phyloP scores from a whole-genome alignment of 2,797 vertebrate genomes.

The Hippoglossus hippoglossus region DNA sequence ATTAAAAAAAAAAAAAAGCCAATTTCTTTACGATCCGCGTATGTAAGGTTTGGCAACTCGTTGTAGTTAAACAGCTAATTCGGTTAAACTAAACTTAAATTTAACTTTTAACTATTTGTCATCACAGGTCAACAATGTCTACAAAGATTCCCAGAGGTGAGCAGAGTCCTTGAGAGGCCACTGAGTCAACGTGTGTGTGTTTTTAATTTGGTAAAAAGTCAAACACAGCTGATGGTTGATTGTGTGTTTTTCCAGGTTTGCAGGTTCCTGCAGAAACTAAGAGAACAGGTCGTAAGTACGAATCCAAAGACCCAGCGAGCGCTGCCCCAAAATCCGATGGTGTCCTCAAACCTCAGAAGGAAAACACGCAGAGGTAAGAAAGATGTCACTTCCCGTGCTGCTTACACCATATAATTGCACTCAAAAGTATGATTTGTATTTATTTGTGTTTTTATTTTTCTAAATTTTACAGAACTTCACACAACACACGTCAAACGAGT shows the following conservation, averaged over 20 bases:
- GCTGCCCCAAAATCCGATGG: slow-evolving; percentile 46
- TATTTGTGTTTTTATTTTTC: too few species aligned
- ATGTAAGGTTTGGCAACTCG: not conserved
- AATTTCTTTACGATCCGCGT: not conserved
- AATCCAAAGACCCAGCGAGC: slow-evolving; percentile 57
- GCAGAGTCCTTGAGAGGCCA: not conserved
- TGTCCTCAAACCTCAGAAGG: slow-evolving; percentile 63
- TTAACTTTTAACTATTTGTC: not conserved
- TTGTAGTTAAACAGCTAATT: not conserved
- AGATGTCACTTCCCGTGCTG: not conserved
- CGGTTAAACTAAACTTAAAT: too few species aligned
- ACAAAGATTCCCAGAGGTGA: slow-evolving; percentile 76
- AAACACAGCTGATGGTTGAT: not conserved
- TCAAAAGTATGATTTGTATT: too few species aligned
- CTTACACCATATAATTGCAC: too few species aligned
- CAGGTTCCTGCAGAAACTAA: slow-evolving; percentile 53
- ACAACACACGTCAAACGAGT: too few species aligned
- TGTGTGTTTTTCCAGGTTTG: slow-evolving; percentile 15
- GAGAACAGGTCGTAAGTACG: slow-evolving; percentile 51
- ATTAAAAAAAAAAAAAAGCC: not conserved
- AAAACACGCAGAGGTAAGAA: slow-evolving; percentile 66
- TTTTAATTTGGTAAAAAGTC: not conserved
- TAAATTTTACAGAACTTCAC: too few species aligned
- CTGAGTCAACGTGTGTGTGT: not conserved
- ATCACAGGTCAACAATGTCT: slow-evolving; percentile 58